A percentile compares a stretch with the other conserved stretches of the same genome.
These are phyloP conservation scores for Cossypha heuglini DNA, from an alignment of 2,797 vertebrate species.

Conservation along the genomic window DNA sequence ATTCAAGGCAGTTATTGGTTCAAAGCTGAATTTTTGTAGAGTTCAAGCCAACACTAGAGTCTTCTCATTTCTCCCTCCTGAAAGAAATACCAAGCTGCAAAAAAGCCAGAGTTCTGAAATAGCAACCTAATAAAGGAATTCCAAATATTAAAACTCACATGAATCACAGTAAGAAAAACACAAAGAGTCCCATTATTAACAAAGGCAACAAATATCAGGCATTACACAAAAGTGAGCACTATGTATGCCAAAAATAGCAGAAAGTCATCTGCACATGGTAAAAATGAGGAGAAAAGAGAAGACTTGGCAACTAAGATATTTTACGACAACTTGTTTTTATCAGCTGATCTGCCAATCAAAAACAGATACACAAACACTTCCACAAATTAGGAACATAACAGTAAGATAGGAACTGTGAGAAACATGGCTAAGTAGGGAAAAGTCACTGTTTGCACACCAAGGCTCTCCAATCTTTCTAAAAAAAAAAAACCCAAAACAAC, in stretches of 20 bases:
- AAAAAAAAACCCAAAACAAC: neutral
- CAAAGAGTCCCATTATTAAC: neutral
- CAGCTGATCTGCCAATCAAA: neutral
- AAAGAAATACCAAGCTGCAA: neutral
- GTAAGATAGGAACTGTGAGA: fast-evolving
- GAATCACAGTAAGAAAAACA: neutral
- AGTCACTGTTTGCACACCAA: neutral
- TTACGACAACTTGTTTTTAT: neutral
- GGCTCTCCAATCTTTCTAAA: neutral
- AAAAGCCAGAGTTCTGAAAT: neutral
- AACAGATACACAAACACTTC: neutral
- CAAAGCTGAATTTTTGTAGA: neutral
- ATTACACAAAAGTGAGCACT: neutral
- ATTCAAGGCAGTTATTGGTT: neutral
- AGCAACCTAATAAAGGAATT: neutral
- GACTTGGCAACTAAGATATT: neutral
- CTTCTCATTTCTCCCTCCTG: neutral
- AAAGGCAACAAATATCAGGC: neutral
- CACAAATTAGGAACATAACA: neutral
- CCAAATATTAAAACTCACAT: neutral
- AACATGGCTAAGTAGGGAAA: neutral
- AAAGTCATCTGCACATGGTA: neutral
- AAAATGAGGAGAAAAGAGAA: neutral
- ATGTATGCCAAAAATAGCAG: neutral
- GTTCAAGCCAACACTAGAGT: neutral